These are phyloP conservation scores for Pterois miles DNA, from an alignment of 2,797 vertebrate species.

Conservation along the genomic window DNA sequence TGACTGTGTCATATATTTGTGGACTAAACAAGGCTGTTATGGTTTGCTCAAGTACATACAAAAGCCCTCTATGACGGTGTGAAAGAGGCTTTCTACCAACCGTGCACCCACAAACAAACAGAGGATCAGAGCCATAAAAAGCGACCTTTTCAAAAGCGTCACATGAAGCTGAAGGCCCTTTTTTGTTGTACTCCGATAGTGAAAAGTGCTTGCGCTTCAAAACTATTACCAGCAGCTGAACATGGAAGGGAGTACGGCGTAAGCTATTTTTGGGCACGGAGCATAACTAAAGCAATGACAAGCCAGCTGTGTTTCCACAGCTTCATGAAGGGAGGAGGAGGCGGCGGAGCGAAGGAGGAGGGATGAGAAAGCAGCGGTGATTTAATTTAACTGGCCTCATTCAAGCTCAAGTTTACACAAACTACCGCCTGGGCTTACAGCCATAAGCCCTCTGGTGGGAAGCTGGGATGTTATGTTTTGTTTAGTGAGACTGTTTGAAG, in stretches of 20 bases:
- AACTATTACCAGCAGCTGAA: slow-evolving; percentile 49
- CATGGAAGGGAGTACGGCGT: slow-evolving; percentile 36
- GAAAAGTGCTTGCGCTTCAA: slow-evolving; percentile 55
- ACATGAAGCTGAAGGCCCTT: slow-evolving; percentile 5
- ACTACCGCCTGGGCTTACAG: slow-evolving; percentile 32
- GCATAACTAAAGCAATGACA: slow-evolving; percentile 62
- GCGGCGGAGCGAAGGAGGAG: background rate
- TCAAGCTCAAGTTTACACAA: slow-evolving; percentile 46
- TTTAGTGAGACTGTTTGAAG: background rate
- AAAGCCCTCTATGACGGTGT: slow-evolving; percentile 54
- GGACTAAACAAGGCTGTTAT: slow-evolving; percentile 46
- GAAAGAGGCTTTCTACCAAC: slow-evolving; percentile 58
- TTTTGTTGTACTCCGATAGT: background rate
- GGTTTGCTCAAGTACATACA: slow-evolving; percentile 41
- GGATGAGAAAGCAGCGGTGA: slow-evolving; percentile 43
- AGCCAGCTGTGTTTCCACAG: slow-evolving; percentile 77
- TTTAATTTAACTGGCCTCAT: slow-evolving; percentile 45
- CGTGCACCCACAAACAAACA: slow-evolving; percentile 67
- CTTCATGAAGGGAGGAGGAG: slow-evolving; percentile 44
- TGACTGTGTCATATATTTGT: slow-evolving; percentile 15
- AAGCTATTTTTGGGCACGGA: slow-evolving; percentile 62
- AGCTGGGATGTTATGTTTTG: slow-evolving; percentile 18
- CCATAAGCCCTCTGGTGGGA: slow-evolving; percentile 22
- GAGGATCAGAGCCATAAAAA: slow-evolving; percentile 43
- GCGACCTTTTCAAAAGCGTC: slow-evolving; percentile 27